phyloP scores from a whole-genome alignment of 2,888 invertebrate genomes.

The Troides helena region DNA sequence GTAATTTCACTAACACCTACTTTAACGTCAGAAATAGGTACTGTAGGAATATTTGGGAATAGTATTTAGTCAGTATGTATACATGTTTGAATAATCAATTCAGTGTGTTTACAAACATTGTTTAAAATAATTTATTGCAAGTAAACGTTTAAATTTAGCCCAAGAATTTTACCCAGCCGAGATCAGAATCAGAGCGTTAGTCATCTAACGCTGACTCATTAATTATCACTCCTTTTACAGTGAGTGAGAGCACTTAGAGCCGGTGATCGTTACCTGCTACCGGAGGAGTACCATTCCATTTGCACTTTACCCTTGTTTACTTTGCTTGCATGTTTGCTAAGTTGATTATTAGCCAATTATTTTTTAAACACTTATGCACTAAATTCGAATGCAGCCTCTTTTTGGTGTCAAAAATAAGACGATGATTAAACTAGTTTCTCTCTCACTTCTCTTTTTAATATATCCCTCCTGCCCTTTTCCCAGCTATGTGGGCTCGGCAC shows the following conservation, averaged over 20 bases:
- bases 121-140: too few relatives aligned
- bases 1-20: too few relatives aligned
- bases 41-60: too few relatives aligned
- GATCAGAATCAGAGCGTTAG: constrained; percentile 4
- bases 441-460: too few relatives aligned
- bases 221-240: constrained; percentile 21
- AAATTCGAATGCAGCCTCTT: background rate
- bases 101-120: too few relatives aligned
- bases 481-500: too few relatives aligned
- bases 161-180: background rate
- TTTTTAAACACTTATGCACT: background rate
- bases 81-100: too few relatives aligned
- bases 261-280: constrained; percentile 4
- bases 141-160: constrained; percentile 14
- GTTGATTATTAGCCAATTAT: too few relatives aligned
- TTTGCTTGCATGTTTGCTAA: background rate
- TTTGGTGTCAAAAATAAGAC: background rate
- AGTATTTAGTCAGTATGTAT: too few relatives aligned
- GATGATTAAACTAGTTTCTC: too few relatives aligned
- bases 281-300: background rate
- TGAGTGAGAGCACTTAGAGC: constrained; percentile 22
- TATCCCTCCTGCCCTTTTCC: too few relatives aligned
- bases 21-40: too few relatives aligned
- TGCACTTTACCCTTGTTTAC: constrained; percentile 15
- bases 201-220: constrained; percentile 19